Evolutionary conservation across 2,797 vertebrate species (phyloP).

Genomic region (Thamnophis elegans): DNA sequence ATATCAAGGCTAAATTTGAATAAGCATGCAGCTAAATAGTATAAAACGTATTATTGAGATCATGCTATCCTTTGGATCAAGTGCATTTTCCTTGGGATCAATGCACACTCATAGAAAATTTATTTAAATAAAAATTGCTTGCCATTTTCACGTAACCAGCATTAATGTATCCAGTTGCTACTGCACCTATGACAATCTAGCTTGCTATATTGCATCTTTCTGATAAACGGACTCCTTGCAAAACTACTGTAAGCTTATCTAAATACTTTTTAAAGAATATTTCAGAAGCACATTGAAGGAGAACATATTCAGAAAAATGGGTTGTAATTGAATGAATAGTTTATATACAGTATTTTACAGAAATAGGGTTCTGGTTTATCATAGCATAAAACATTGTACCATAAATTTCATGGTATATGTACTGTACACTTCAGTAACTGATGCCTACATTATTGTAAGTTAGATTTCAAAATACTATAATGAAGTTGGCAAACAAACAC

Average conservation of each 20-base stretch:
- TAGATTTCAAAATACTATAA: not conserved
- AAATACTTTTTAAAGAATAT: not conserved
- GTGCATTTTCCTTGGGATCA: not conserved
- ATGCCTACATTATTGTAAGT: not conserved
- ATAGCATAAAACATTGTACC: accelerated
- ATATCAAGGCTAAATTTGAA: not conserved
- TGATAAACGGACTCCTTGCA: not conserved
- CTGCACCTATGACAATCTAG: not conserved
- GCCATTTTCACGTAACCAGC: not conserved
- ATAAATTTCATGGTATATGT: not conserved
- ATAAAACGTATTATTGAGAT: not conserved
- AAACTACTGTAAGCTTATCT: not conserved
- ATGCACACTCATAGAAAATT: not conserved
- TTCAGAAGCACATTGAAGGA: not conserved
- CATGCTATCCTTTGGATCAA: not conserved
- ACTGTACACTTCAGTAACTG: not conserved
- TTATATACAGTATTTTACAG: not conserved
- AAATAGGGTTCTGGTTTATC: not conserved
- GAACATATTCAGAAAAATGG: not conserved
- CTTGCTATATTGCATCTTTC: not conserved
- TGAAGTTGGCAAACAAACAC: not conserved
- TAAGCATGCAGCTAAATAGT: not conserved
- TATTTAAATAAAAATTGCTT: not conserved
- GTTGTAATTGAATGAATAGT: not conserved
- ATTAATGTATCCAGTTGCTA: not conserved